phyloP scores from a whole-genome alignment of 2,113 vertebrate genomes.

The Monopterus albus region DNA sequence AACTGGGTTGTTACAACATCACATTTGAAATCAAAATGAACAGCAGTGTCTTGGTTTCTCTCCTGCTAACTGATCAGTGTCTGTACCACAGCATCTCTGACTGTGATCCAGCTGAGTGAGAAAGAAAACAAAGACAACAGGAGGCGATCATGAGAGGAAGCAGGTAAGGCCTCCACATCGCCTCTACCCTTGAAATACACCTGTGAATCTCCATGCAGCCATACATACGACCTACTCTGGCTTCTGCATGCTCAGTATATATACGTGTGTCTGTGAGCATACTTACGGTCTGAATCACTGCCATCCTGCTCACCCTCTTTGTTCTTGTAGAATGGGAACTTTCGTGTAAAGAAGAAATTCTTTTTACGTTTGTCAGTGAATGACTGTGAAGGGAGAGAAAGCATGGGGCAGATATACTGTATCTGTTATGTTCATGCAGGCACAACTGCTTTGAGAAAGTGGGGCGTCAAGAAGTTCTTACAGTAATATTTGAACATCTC shows the following conservation, averaged over 20 bases:
- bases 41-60: slow-evolving; percentile 13
- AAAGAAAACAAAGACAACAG: slow-evolving; percentile 61
- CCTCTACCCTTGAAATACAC: slow-evolving; percentile 72
- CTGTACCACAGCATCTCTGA: slow-evolving; percentile 11
- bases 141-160: slow-evolving; percentile 58
- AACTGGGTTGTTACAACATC: slow-evolving; percentile 28
- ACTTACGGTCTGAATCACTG: slow-evolving; percentile 99
- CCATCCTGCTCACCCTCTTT: slow-evolving; percentile 98
- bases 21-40: not conserved
- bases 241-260: slow-evolving; percentile 39
- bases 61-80: slow-evolving; percentile 34
- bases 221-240: slow-evolving; percentile 77
- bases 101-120: slow-evolving; percentile 11
- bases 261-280: slow-evolving; percentile 82
- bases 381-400: slow-evolving; percentile 99
- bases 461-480: slow-evolving; percentile 53
- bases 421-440: slow-evolving; percentile 97
- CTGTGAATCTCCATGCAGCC: slow-evolving; percentile 77
- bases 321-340: slow-evolving; percentile 99
- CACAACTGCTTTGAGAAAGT: slow-evolving; percentile 87
- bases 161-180: slow-evolving; percentile 74
- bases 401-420: slow-evolving; percentile 95
- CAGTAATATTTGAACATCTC: not conserved
- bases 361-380: slow-evolving; percentile 99
- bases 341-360: slow-evolving; percentile 99